A percentile compares a stretch with the other conserved stretches of the same genome.
These are phyloP conservation scores for Lophochroa leadbeateri DNA, from an alignment of 2,113 vertebrate species.

Conservation along the genomic window DNA sequence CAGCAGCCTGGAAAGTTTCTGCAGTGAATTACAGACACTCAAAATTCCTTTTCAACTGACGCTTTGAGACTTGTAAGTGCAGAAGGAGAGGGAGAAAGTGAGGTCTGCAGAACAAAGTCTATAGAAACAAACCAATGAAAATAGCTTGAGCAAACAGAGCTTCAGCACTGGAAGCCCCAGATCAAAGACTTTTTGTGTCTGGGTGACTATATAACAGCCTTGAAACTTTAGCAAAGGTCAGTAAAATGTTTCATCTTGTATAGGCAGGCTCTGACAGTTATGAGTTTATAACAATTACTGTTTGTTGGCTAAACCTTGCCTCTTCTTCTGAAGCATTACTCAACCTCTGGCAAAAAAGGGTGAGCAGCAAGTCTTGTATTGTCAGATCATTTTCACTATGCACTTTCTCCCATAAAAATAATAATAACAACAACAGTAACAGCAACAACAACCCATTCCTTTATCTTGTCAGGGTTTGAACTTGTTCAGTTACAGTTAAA, in stretches of 20 bases:
- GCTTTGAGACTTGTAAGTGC: background rate
- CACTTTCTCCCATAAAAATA: background rate
- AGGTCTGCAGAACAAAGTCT: background rate
- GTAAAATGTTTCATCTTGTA: background rate
- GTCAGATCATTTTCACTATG: background rate
- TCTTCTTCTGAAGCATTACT: background rate
- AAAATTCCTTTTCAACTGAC: background rate
- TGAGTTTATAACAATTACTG: background rate
- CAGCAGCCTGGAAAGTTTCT: constrained; percentile 11
- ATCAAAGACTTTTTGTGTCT: background rate
- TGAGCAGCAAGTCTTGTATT: background rate
- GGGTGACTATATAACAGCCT: background rate
- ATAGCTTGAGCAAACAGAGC: background rate
- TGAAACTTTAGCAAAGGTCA: background rate
- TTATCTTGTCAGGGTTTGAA: background rate
- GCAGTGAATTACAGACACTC: constrained; percentile 7
- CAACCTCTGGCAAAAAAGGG: background rate
- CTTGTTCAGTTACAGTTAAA: background rate
- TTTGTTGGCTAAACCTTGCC: background rate
- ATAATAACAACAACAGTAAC: background rate
- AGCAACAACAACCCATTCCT: background rate
- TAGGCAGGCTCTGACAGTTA: background rate
- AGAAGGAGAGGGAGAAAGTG: background rate
- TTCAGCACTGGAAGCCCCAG: background rate
- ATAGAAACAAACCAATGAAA: background rate